Evolutionary conservation across 2,113 vertebrate genomes (phyloP).

Genomic region (Calyptomena viridis): DNA sequence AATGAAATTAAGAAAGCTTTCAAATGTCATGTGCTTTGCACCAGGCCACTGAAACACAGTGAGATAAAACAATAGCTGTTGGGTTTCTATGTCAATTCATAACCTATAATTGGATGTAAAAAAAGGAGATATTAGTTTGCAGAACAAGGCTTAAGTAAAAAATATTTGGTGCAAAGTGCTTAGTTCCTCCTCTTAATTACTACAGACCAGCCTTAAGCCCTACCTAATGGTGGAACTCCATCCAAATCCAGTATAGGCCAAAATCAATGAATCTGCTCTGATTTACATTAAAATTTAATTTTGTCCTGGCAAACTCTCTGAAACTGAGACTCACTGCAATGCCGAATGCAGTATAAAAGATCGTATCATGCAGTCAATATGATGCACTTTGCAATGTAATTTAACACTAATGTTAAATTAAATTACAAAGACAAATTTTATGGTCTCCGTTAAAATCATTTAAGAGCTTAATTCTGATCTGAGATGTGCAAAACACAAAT

Average conservation of each 20-base stretch:
- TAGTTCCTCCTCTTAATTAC: background rate
- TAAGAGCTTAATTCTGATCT: constrained; percentile 33
- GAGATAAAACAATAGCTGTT: background rate
- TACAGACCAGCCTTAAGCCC: background rate
- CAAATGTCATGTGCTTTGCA: background rate
- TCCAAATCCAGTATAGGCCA: background rate
- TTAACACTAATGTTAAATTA: constrained; percentile 53
- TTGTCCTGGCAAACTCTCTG: constrained; percentile 24
- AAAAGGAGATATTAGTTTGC: background rate
- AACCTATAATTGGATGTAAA: background rate
- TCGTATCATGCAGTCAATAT: constrained; percentile 32
- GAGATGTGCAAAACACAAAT: background rate
- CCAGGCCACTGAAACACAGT: background rate
- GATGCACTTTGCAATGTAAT: constrained; percentile 44
- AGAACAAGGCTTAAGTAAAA: background rate
- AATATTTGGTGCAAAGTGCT: background rate
- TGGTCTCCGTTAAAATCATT: constrained; percentile 32
- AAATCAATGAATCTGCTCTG: constrained; percentile 25
- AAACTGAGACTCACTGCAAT: constrained; percentile 14
- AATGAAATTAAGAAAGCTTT: constrained; percentile 7
- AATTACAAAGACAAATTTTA: constrained; percentile 46
- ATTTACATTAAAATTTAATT: constrained; percentile 50
- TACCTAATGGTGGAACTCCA: background rate
- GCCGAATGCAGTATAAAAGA: constrained; percentile 18
- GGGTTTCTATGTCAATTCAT: background rate